phyloP scores from a whole-genome alignment of 2,113 vertebrate genomes.

The Cyprinodon variegatus region DNA sequence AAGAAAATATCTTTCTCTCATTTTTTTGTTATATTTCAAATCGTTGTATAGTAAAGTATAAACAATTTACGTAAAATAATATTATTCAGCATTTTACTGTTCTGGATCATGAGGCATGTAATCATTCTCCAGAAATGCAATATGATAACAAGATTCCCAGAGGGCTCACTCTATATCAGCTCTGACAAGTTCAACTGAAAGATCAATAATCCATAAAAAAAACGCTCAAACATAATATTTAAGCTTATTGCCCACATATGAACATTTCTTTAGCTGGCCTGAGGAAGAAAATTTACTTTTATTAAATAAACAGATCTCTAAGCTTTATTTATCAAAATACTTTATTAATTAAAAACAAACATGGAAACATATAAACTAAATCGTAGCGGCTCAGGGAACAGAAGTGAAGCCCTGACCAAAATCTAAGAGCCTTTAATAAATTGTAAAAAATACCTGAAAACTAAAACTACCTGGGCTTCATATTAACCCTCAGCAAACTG shows the following conservation, averaged over 20 bases:
- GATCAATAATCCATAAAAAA: conserved; percentile 31
- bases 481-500: too few relatives aligned
- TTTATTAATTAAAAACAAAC: neutral
- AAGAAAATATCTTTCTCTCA: neutral
- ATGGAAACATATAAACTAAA: neutral
- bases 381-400: neutral
- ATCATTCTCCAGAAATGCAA: conserved; percentile 30
- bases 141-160: conserved; percentile 25
- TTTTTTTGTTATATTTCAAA: neutral
- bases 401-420: too few relatives aligned
- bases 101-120: conserved; percentile 7
- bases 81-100: neutral
- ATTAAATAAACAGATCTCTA: neutral
- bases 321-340: neutral
- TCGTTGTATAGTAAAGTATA: neutral
- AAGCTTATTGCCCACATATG: neutral
- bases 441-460: too few relatives aligned
- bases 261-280: neutral
- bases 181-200: conserved; percentile 18
- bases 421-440: too few relatives aligned
- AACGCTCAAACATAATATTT: neutral
- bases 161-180: conserved; percentile 39
- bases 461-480: too few relatives aligned
- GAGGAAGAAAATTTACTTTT: neutral
- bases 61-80: too few relatives aligned